Conservation (phyloP, 2,888 invertebrate species). For the Hartigia nigra region DNA sequence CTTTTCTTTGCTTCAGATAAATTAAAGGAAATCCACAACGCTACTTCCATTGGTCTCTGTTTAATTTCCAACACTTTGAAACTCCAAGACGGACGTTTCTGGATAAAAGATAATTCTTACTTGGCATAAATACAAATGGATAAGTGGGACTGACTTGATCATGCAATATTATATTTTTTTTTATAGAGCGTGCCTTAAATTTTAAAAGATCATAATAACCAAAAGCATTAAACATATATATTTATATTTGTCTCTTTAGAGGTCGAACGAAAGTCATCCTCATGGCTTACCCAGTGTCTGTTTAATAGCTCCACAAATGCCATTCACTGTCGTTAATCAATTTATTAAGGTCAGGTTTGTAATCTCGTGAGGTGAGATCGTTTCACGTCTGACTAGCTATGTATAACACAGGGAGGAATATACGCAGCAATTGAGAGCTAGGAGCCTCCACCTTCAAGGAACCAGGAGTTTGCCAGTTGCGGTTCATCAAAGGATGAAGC, state of each 20-base stretch:
- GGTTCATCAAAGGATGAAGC: background rate
- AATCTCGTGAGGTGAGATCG: background rate
- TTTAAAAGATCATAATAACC: rapidly evolving
- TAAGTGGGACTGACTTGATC: too few relatives aligned
- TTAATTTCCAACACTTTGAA: background rate
- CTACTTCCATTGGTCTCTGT: background rate
- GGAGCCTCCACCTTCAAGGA: background rate
- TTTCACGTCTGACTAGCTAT: background rate
- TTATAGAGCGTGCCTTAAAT: background rate
- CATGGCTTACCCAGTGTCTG: background rate
- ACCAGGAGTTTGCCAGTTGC: background rate
- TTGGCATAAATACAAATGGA: too few relatives aligned
- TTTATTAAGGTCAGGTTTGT: constrained; percentile 14
- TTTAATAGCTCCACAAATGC: constrained; percentile 10
- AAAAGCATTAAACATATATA: background rate
- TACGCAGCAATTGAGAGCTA: background rate
- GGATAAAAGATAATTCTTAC: too few relatives aligned
- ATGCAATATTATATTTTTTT: background rate
- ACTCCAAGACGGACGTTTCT: too few relatives aligned
- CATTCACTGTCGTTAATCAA: constrained; percentile 8
- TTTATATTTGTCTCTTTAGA: background rate
- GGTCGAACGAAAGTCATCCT: background rate
- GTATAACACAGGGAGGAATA: too few relatives aligned
- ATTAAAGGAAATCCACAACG: background rate
- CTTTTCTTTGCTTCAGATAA: background rate